Evolutionary conservation across 2,113 vertebrate genomes (phyloP), one percentile per base, ranked within the genome.

Genomic region (Hippoglossus stenolepis): DNA sequence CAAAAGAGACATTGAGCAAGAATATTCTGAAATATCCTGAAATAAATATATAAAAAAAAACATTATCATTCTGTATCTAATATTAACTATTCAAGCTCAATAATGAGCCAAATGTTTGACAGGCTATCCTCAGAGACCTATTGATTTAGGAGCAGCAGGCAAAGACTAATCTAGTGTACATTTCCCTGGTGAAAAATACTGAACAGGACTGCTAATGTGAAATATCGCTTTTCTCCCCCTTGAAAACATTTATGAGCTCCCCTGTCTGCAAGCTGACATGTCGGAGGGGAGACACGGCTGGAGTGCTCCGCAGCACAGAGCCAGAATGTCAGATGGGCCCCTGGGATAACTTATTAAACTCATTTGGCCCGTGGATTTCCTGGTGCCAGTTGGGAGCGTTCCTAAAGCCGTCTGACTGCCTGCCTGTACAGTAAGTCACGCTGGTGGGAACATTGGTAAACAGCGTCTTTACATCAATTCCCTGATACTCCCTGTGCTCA

Each of bases 261-360:
- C 54, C 53, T 73, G 89, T 89, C 88, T 79, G 65, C 80, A 71
- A 79, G 75, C 75, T 87, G 89, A 89, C 90, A 86, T 89, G 84
- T 84, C 83, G 84, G 90, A 82, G 73, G 79, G 73, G 73, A 84
- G 84, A 87, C 80, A 80, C 81, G 87, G 79, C 80, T 56, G 58
- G 73, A 89, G 87, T 28, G 57, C 80, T 87, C 65, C 24, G 12
- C 69, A 86, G 77, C 45, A 74, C 69, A 23, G 60, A 85, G 88
- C 87, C 91, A 85, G 83, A 89, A 84, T 83, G 90, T 92, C 91
- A 93, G 92, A 82, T 64, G 82, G 85, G 58, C 94, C 87, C 86
- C 71, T 74, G 91, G 87, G 91, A 93, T 56, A 84, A 88, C 85
- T 90, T 91, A 92, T 94, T 93, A 92, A 92, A 93, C 79, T 93